Evolutionary conservation across 2,797 vertebrate species (phyloP).

Genomic region (Galaxias olidus): DNA sequence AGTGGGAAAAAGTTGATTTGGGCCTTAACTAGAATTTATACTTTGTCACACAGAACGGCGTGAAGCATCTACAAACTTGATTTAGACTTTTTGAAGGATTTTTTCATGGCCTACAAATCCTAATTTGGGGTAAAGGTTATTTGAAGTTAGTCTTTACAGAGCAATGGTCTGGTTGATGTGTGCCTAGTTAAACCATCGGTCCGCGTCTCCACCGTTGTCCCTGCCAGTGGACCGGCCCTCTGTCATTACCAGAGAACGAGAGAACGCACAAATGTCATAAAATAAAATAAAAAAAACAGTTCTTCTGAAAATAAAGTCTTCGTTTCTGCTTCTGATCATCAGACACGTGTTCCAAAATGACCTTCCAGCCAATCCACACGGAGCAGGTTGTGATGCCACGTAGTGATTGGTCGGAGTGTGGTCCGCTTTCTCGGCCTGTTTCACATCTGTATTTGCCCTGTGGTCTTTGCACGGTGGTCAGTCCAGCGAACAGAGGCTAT

Average conservation of each 20-base stretch:
- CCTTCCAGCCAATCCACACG: slow-evolving; percentile 41
- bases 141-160: slow-evolving; percentile 41
- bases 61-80: no score
- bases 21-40: slow-evolving; percentile 14
- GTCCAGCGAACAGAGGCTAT: slow-evolving; percentile 59
- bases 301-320: slow-evolving; percentile 55
- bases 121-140: slow-evolving; percentile 55
- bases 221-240: slow-evolving; percentile 56
- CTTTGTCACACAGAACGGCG: slow-evolving; percentile 28
- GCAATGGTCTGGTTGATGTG: slow-evolving; percentile 47
- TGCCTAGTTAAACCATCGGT: slow-evolving; percentile 54
- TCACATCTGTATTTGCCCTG: slow-evolving; percentile 47
- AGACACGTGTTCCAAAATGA: slow-evolving; percentile 50
- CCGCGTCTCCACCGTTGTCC: slow-evolving; percentile 40
- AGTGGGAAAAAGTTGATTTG: slow-evolving; percentile 31
- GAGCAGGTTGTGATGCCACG: slow-evolving; percentile 25
- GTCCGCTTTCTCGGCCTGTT: slow-evolving; percentile 47
- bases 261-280: slow-evolving; percentile 28
- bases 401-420: slow-evolving; percentile 56
- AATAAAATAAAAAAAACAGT: slow-evolving; percentile 36
- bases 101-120: no score
- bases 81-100: no score
- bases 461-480: slow-evolving; percentile 40
- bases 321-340: slow-evolving; percentile 52
- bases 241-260: slow-evolving; percentile 62